phyloP scores from a whole-genome alignment of 1,140 invertebrate genomes.

The Zaprionus taronus region DNA sequence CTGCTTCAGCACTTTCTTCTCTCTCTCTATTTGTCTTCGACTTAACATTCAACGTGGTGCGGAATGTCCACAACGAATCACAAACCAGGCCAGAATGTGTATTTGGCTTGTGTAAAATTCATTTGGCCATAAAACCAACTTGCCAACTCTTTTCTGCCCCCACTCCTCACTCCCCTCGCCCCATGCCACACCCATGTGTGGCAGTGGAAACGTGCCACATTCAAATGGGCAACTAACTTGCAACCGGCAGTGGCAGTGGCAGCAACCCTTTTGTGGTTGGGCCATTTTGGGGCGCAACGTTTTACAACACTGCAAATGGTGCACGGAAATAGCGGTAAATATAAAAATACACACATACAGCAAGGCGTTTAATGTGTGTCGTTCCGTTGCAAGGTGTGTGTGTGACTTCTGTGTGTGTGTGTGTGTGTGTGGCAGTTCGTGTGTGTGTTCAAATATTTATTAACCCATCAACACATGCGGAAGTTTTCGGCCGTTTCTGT shows the following conservation, averaged over 20 bases:
- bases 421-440: conserved; percentile 41
- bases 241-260: conserved; percentile 36
- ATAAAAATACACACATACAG: conserved; percentile 68
- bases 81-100: conserved; percentile 71
- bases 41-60: conserved; percentile 19
- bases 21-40: background rate
- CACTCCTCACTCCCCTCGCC: background rate
- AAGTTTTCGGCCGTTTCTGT: conserved; percentile 77
- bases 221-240: conserved; percentile 77
- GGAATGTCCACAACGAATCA: conserved; percentile 54
- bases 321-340: conserved; percentile 80
- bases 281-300: conserved; percentile 66
- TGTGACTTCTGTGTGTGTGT: conserved; percentile 48
- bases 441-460: conserved; percentile 77
- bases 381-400: conserved; percentile 2
- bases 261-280: conserved; percentile 70
- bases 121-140: conserved; percentile 73
- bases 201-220: conserved; percentile 48
- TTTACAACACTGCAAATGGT: conserved; percentile 79
- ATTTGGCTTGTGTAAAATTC: conserved; percentile 73
- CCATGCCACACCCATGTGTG: background rate
- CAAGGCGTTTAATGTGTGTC: conserved; percentile 40
- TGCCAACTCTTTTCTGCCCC: conserved; percentile 9
- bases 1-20: background rate
- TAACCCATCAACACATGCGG: conserved; percentile 81